Base-by-base conservation (phyloP, 2,797 vertebrate genomes). In the Linurgus olivaceus region DNA sequence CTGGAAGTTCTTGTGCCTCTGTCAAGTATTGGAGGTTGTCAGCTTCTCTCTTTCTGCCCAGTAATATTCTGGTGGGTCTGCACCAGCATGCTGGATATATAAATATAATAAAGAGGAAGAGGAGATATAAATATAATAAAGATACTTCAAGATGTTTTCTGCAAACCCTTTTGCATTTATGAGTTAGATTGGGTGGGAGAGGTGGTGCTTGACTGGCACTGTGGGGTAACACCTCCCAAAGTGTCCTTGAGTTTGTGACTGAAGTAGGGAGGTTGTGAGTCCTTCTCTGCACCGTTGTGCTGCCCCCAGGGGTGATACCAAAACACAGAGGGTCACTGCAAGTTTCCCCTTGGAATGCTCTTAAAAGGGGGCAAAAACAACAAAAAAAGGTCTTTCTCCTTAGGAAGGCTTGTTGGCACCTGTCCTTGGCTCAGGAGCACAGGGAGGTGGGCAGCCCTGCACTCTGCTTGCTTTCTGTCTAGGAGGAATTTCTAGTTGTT, bases 401-500 rank as follows among this genome's bases (percentile, higher is more conserved):
- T 88, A 78, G 48, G 81, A 81, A 45, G 44, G 25, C 7, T 72
- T n/a, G 18, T 47, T 31, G 25, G 44, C 20, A 68, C 57, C 71
- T 94, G 42, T 88, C 38, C 57, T 77, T 57, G 79, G 44, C 78
- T 89, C 16, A 4, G 59, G 78, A 78, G 50, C 73, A 35, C 0
- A 1, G 58, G 61, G 21, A 21, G 14, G 9, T 80, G 54, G 24
- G 58, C 83, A 95, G 73, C 37, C 48, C 44, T 77, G 52, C 35
- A 9, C 68, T 81, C 62, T 28, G 57, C 79, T 91, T 6, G 1
- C 91, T 81, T 87, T 88, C 81, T 79, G 44, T 94, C 94, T 88
- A 77, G 70, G 72, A 96, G 55, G 85, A 88, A 92, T 93, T 96
- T 89, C 89, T 65, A 23, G 35, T 95, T 95, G 75, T 88, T 96